Percentiles rank a stretch among this genome's conserved stretches.
phyloP scores from a whole-genome alignment of 2,113 vertebrate species.

The Gymnarchus niloticus region DNA sequence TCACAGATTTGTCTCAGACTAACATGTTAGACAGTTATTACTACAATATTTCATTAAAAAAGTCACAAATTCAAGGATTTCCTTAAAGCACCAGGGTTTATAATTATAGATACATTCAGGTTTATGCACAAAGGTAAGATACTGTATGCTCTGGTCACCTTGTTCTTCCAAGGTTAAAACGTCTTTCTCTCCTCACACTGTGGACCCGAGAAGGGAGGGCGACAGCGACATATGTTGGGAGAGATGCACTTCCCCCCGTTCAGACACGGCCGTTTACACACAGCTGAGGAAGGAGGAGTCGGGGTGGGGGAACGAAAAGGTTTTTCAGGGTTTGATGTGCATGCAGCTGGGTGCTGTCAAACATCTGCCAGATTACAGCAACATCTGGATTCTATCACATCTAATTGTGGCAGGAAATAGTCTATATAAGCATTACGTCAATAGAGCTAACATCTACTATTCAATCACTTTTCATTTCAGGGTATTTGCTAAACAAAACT shows the following conservation, averaged over 20 bases:
- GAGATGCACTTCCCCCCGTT: conserved; percentile 78
- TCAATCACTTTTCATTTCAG: not conserved
- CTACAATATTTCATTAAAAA: conserved; percentile 24
- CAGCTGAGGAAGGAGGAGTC: conserved; percentile 51
- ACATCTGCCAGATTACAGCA: not conserved
- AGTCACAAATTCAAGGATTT: conserved; percentile 24
- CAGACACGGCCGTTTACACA: conserved; percentile 66
- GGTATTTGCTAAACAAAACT: not conserved
- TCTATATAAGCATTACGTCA: no score
- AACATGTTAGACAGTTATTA: not conserved
- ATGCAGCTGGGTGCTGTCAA: not conserved
- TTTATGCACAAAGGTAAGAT: not conserved
- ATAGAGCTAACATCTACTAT: not conserved
- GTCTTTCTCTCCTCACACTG: conserved; percentile 67
- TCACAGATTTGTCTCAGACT: not conserved
- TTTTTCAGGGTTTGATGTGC: not conserved
- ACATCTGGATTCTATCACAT: not conserved
- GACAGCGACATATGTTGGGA: conserved; percentile 71
- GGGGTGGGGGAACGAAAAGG: not conserved
- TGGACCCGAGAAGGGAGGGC: conserved; percentile 57
- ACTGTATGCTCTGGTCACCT: not conserved
- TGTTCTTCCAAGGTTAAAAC: conserved; percentile 23
- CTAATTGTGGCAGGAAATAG: not conserved
- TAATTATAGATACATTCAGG: not conserved
- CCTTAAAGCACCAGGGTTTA: conserved; percentile 26